Evolutionary conservation across 2,888 invertebrate species (phyloP).

Genomic region (Melitaea athalia): DNA sequence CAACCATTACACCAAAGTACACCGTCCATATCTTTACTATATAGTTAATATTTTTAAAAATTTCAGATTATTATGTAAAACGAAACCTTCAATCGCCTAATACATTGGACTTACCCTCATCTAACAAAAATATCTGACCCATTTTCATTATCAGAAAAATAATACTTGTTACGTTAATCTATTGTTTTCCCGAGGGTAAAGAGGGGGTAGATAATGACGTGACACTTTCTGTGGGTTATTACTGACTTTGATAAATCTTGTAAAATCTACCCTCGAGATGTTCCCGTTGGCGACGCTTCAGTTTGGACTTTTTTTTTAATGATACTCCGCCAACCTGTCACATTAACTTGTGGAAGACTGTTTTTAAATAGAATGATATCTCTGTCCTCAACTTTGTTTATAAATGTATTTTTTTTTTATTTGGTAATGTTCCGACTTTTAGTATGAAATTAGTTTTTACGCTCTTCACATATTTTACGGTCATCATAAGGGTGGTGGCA

Average conservation of each 20-base stretch:
- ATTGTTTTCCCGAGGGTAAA: background rate
- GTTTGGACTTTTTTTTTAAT: conserved; percentile 28
- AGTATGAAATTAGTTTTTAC: too few species aligned
- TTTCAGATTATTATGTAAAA: too few species aligned
- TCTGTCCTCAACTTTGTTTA: background rate
- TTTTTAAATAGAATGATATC: background rate
- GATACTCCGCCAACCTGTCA: conserved; percentile 27
- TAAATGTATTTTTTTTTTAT: background rate
- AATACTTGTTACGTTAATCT: background rate
- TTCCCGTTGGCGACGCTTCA: conserved; percentile 20
- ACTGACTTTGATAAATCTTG: conserved; percentile 44
- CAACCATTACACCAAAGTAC: too few species aligned
- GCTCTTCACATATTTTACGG: too few species aligned
- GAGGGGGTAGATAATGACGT: conserved; percentile 32
- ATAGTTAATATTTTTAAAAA: too few species aligned
- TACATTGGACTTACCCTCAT: background rate
- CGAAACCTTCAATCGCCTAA: too few species aligned
- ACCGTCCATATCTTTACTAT: too few species aligned
- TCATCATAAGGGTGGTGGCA: too few species aligned
- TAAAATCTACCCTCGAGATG: conserved; percentile 36
- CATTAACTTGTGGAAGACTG: conserved; percentile 8
- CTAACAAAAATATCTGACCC: background rate
- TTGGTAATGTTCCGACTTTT: too few species aligned
- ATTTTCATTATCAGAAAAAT: background rate
- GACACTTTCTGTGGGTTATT: conserved; percentile 32